phyloP scores from a whole-genome alignment of 1,140 invertebrate genomes.

The Drosophila miranda region DNA sequence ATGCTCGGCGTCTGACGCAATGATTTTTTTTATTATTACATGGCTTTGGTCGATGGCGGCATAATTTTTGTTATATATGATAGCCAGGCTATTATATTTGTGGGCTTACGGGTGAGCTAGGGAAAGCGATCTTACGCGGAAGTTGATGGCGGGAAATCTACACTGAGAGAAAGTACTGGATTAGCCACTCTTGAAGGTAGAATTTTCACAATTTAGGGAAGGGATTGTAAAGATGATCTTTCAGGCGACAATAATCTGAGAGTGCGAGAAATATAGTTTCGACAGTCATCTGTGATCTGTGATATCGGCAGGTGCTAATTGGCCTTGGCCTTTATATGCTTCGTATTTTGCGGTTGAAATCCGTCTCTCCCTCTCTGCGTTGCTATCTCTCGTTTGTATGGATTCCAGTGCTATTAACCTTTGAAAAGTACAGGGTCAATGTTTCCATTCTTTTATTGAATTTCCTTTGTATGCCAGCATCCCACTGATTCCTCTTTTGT shows the following conservation, averaged over 20 bases:
- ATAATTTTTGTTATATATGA: constrained; percentile 32
- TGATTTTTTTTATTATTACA: constrained; percentile 45
- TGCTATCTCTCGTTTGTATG: constrained; percentile 11
- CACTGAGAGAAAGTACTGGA: constrained; percentile 16
- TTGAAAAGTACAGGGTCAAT: constrained; percentile 8
- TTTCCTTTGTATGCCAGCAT: neutral
- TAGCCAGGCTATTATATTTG: constrained; percentile 17
- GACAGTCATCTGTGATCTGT: constrained; percentile 18
- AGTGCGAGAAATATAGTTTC: constrained; percentile 3
- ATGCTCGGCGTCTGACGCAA: constrained; percentile 53
- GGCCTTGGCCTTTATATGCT: constrained; percentile 37
- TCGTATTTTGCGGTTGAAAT: constrained; percentile 11
- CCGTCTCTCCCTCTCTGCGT: neutral
- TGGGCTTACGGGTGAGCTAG: constrained; percentile 18
- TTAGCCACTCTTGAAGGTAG: too few species aligned
- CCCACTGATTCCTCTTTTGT: neutral
- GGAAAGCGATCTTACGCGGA: constrained; percentile 25
- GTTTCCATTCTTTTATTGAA: neutral
- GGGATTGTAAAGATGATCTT: neutral
- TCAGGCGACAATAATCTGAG: constrained; percentile 1
- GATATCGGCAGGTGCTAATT: constrained; percentile 53
- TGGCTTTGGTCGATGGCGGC: constrained; percentile 13
- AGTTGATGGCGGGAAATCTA: constrained; percentile 16
- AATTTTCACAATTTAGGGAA: too few species aligned
- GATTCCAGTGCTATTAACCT: constrained; percentile 14